Evolutionary conservation across 1,140 invertebrate genomes (phyloP).

Genomic region (Cotesia vestalis): DNA sequence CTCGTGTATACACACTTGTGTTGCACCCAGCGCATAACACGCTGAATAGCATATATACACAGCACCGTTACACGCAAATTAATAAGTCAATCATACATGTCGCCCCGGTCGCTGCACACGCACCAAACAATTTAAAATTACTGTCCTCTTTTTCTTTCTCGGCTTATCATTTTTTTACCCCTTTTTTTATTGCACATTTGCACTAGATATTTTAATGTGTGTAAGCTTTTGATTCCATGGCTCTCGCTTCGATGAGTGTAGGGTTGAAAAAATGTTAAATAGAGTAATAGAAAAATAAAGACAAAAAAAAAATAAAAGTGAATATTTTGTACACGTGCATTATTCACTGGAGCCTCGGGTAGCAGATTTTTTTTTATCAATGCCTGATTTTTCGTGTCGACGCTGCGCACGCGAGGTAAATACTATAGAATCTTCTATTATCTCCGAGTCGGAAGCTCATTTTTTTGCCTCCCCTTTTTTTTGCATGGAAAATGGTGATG

Average conservation of each 20-base stretch:
- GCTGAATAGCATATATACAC: not conserved
- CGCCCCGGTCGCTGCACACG: conserved; percentile 3
- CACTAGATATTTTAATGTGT: too few species aligned
- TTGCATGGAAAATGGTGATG: not conserved
- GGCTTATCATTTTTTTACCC: too few species aligned
- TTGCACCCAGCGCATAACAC: not conserved
- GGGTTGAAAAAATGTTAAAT: too few species aligned
- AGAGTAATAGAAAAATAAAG: too few species aligned
- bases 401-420: conserved; percentile 8
- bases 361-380: conserved; percentile 2
- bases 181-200: too few species aligned
- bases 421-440: conserved; percentile 16
- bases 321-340: not conserved
- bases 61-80: not conserved
- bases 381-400: not conserved
- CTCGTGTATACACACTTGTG: conserved; percentile 11
- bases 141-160: too few species aligned
- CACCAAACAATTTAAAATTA: not conserved
- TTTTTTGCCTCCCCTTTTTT: conserved; percentile 3
- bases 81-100: conserved; percentile 21
- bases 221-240: too few species aligned
- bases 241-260: too few species aligned
- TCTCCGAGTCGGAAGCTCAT: conserved; percentile 3
- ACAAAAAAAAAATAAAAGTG: not conserved
- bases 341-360: not conserved